Percentiles rank a stretch among this genome's conserved stretches.
phyloP scores from a whole-genome alignment of 2,888 invertebrate genomes.

The Horisme vitalbata region DNA sequence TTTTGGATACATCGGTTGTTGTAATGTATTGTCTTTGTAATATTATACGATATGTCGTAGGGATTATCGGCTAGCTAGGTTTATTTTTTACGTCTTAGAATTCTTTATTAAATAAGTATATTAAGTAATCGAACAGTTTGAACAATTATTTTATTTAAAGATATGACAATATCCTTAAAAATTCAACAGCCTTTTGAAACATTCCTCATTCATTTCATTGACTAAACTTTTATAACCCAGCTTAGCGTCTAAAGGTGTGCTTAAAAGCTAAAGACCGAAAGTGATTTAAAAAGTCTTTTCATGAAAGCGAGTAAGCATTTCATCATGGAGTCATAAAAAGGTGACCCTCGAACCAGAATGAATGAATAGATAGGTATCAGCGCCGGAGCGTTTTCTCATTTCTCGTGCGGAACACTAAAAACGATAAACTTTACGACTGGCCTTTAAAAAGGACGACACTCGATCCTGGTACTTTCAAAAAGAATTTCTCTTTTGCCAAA shows the following conservation, averaged over 20 bases:
- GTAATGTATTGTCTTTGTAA: no score
- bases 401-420: conserved; percentile 63
- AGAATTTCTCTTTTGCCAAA: conserved; percentile 61
- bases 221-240: conserved; percentile 5
- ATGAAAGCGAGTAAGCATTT: conserved; percentile 28
- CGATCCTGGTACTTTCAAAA: conserved; percentile 68
- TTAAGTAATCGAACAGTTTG: no score
- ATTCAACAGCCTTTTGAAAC: no score
- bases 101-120: no score
- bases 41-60: no score
- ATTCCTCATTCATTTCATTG: conserved; percentile 4
- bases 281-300: conserved; percentile 15
- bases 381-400: conserved; percentile 50
- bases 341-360: conserved; percentile 35
- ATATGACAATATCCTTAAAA: no score
- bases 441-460: conserved; percentile 68
- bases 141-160: no score
- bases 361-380: conserved; percentile 38
- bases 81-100: no score
- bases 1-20: no score
- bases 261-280: conserved; percentile 13
- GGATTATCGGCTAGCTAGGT: no score
- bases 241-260: conserved; percentile 1
- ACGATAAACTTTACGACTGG: conserved; percentile 73
- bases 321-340: conserved; percentile 38